Evolutionary conservation across 2,797 vertebrate species (phyloP).

Genomic region (Micropoecilia bifurca): DNA sequence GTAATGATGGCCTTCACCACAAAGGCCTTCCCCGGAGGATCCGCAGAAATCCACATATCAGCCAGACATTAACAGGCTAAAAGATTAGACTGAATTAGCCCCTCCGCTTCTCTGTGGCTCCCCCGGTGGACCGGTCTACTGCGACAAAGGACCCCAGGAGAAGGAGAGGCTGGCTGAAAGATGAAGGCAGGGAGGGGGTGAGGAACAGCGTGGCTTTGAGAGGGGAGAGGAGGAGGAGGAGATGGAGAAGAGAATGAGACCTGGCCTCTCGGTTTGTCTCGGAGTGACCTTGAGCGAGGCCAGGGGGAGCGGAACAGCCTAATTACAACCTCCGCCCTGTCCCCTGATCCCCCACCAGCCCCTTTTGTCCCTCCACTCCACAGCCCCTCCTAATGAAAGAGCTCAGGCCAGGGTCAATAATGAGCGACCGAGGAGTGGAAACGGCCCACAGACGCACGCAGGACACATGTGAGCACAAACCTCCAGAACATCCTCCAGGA

Average conservation of each 20-base stretch:
- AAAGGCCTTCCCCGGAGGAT: constrained; percentile 77
- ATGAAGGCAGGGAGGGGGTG: constrained; percentile 19
- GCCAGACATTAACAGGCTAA: constrained; percentile 76
- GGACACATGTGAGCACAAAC: constrained; percentile 22
- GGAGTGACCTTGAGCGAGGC: constrained; percentile 77
- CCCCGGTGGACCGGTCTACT: constrained; percentile 65
- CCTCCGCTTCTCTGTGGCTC: constrained; percentile 67
- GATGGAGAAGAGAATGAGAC: constrained; percentile 51
- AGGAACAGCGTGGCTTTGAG: constrained; percentile 29
- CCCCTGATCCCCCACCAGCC: constrained; percentile 63
- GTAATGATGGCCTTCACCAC: constrained; percentile 80
- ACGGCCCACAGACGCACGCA: constrained; percentile 34
- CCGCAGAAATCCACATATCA: constrained; percentile 80
- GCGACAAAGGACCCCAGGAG: constrained; percentile 75
- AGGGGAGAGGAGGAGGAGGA: constrained; percentile 22
- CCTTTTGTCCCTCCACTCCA: constrained; percentile 62
- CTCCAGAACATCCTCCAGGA: constrained; percentile 41
- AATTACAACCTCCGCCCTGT: constrained; percentile 79
- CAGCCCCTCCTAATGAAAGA: constrained; percentile 77
- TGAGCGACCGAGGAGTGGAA: constrained; percentile 65
- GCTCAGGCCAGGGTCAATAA: constrained; percentile 72
- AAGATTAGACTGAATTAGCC: constrained; percentile 83
- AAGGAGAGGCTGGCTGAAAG: constrained; percentile 46
- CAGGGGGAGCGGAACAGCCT: constrained; percentile 76
- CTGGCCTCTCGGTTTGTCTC: constrained; percentile 65